Evolutionary conservation across 2,888 invertebrate genomes (phyloP).

Genomic region (Mylabris sibirica): DNA sequence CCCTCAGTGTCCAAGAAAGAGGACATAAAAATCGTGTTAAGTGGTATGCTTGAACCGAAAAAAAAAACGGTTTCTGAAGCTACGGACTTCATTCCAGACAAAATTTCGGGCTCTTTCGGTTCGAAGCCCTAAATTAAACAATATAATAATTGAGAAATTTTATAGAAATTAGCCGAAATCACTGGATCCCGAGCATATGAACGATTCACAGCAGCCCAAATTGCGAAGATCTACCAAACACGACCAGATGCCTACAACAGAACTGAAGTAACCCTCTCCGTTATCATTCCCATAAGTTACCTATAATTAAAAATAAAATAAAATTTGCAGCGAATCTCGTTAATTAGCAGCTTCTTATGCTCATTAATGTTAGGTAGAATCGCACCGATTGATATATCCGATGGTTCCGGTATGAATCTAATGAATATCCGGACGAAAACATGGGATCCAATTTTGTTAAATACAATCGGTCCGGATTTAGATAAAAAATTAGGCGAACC

Average conservation of each 20-base stretch:
- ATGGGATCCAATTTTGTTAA: constrained; percentile 79
- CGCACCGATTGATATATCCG: constrained; percentile 90
- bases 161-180: constrained; percentile 76
- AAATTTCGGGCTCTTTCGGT: no score
- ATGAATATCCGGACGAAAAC: constrained; percentile 79
- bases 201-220: constrained; percentile 93
- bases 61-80: no score
- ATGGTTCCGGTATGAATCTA: constrained; percentile 97
- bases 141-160: constrained; percentile 31
- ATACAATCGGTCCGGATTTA: constrained; percentile 80
- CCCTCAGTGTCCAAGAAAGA: no score
- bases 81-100: no score
- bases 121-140: constrained; percentile 14
- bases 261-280: constrained; percentile 70
- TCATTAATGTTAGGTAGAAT: constrained; percentile 87
- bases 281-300: not conserved
- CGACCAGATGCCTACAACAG: constrained; percentile 74
- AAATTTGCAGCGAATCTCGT: constrained; percentile 78
- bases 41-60: no score
- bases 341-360: constrained; percentile 92
- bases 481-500: constrained; percentile 76
- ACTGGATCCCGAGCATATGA: constrained; percentile 90
- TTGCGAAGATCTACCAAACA: constrained; percentile 83
- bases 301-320: not conserved
- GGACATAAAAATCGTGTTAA: no score